Conservation (phyloP, 2,797 vertebrate genomes). For the Mormyrops boulengeri region DNA sequence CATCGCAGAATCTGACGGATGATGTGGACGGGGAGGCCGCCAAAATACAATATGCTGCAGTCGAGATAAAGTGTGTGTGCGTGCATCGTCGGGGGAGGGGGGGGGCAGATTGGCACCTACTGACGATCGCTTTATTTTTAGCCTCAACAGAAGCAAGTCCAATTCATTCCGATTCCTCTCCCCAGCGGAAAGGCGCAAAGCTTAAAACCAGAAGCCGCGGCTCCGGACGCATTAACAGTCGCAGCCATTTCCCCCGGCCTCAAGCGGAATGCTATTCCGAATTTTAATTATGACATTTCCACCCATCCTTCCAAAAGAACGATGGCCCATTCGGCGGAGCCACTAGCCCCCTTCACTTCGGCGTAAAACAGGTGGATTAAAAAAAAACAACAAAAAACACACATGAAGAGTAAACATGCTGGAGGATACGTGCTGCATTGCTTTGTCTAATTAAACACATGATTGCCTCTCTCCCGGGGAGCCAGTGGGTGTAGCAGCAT, state of each 20-base stretch:
- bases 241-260: not conserved
- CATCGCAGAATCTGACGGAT: constrained; percentile 45
- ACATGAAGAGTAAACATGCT: constrained; percentile 50
- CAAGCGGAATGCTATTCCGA: not conserved
- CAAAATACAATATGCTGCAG: not conserved
- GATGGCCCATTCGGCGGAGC: not conserved
- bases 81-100: not conserved
- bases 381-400: not conserved
- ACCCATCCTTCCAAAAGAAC: not conserved
- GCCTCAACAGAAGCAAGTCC: constrained; percentile 20
- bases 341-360: not conserved
- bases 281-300: not conserved
- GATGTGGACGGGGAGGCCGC: constrained; percentile 30
- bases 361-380: not conserved
- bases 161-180: constrained; percentile 19
- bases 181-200: not conserved
- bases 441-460: constrained; percentile 70
- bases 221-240: no score
- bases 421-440: constrained; percentile 53
- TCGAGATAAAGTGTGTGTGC: not conserved
- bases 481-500: constrained; percentile 42
- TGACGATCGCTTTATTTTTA: constrained; percentile 16
- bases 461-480: constrained; percentile 54
- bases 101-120: not conserved
- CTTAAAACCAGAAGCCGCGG: constrained; percentile 1